phyloP scores from a whole-genome alignment of 1,140 invertebrate species.

The Laupala kohalensis region DNA sequence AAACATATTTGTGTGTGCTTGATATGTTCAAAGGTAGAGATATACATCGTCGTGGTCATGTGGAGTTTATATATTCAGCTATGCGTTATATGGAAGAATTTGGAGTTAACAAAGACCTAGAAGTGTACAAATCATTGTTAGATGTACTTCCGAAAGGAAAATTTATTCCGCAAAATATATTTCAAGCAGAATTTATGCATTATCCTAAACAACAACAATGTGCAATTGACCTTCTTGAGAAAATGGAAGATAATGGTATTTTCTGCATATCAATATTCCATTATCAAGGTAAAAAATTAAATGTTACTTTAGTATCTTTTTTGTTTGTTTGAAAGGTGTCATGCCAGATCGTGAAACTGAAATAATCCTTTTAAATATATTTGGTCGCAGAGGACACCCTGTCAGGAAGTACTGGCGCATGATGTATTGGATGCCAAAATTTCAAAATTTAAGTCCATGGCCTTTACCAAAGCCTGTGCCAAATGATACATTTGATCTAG shows the following conservation, averaged over 20 bases:
- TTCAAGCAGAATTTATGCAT: slow-evolving; percentile 79
- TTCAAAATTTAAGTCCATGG: slow-evolving; percentile 84
- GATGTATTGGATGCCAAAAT: slow-evolving; percentile 98
- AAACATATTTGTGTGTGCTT: slow-evolving; percentile 59
- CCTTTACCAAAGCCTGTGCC: slow-evolving; percentile 62
- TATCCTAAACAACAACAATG: slow-evolving; percentile 91
- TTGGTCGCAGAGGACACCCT: slow-evolving; percentile 65
- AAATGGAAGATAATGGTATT: slow-evolving; percentile 80
- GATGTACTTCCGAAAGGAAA: slow-evolving; percentile 87
- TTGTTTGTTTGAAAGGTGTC: slow-evolving; percentile 44
- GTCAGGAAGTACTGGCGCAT: slow-evolving; percentile 77
- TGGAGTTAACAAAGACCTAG: slow-evolving; percentile 77
- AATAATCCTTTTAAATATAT: slow-evolving; percentile 64
- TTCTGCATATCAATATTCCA: background rate
- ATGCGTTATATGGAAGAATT: slow-evolving; percentile 80
- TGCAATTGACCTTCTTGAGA: slow-evolving; percentile 67
- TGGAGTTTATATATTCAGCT: slow-evolving; percentile 87
- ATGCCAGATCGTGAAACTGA: slow-evolving; percentile 84
- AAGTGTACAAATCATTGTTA: slow-evolving; percentile 80
- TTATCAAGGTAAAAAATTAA: slow-evolving; percentile 3
- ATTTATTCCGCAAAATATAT: slow-evolving; percentile 65
- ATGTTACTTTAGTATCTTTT: slow-evolving; percentile 3
- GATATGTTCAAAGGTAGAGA: slow-evolving; percentile 49
- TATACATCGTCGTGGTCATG: slow-evolving; percentile 57
- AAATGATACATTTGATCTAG: slow-evolving; percentile 62